Conservation (phyloP, 2,888 invertebrate genomes). For the Myopa testacea region DNA sequence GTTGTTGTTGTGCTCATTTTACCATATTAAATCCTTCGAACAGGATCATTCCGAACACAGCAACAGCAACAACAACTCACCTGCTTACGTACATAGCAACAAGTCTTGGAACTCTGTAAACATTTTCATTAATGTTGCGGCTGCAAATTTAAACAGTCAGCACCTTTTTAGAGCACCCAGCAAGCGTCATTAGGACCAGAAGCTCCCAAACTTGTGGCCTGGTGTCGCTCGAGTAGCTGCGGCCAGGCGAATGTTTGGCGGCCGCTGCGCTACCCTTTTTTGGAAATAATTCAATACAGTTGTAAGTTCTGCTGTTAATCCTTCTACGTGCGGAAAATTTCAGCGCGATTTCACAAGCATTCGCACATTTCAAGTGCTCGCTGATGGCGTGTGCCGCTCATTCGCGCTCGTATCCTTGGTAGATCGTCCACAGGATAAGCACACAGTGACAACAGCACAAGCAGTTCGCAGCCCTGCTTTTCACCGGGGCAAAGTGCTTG, state of each 20-base stretch:
- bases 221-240: neutral
- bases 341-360: conserved; percentile 19
- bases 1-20: conserved; percentile 9
- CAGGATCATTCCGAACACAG: conserved; percentile 19
- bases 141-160: conserved; percentile 4
- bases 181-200: neutral
- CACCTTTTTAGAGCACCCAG: conserved; percentile 7
- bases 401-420: conserved; percentile 11
- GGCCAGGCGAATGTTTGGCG: neutral
- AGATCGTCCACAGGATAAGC: conserved; percentile 27
- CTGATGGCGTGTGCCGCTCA: conserved; percentile 5
- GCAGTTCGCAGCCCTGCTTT: neutral
- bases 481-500: neutral
- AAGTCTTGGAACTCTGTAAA: conserved; percentile 4
- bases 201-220: neutral
- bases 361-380: conserved; percentile 5
- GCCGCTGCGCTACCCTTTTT: neutral
- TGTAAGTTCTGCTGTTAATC: neutral
- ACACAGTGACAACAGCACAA: neutral
- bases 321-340: conserved; percentile 25
- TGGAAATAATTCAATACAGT: neutral
- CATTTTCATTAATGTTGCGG: conserved; percentile 19
- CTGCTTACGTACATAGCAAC: conserved; percentile 1
- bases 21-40: conserved; percentile 1
- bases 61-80: conserved; percentile 6